Evolutionary conservation across 1,140 invertebrate genomes (phyloP).

Genomic region (Drosophila setifemur): DNA sequence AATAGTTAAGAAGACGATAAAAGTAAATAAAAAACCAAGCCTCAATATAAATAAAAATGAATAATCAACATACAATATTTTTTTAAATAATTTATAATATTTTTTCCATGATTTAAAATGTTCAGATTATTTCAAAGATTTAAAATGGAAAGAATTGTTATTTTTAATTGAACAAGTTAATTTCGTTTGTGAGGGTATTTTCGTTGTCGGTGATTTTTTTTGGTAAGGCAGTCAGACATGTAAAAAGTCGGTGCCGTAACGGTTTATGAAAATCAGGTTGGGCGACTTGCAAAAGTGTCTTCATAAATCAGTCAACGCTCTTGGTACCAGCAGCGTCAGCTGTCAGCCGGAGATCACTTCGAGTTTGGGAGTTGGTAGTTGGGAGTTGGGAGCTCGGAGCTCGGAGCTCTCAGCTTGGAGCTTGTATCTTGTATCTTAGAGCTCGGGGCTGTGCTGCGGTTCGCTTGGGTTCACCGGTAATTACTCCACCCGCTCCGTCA

Average conservation of each 20-base stretch:
- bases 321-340: slow-evolving; percentile 41
- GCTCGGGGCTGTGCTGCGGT: slow-evolving; percentile 1
- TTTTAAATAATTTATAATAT: too few species aligned
- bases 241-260: slow-evolving; percentile 30
- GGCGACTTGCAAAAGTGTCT: slow-evolving; percentile 54
- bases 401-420: neutral
- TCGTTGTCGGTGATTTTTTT: neutral
- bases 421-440: neutral
- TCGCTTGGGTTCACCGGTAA: slow-evolving; percentile 44
- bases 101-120: too few species aligned
- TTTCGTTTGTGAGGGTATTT: neutral
- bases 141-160: too few species aligned
- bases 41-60: too few species aligned
- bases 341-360: slow-evolving; percentile 40
- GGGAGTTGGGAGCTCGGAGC: too few species aligned
- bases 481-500: slow-evolving; percentile 5
- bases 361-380: too few species aligned
- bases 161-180: too few species aligned
- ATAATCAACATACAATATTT: too few species aligned
- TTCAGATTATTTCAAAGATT: too few species aligned
- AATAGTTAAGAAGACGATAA: too few species aligned
- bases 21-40: too few species aligned
- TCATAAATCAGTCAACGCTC: slow-evolving; percentile 52
- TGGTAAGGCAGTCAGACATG: neutral
- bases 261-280: slow-evolving; percentile 51